A percentile compares a stretch with the other conserved stretches of the same genome.
Evolutionary conservation across 2,888 invertebrate genomes (phyloP).

Genomic region (Mythimna ferrago): DNA sequence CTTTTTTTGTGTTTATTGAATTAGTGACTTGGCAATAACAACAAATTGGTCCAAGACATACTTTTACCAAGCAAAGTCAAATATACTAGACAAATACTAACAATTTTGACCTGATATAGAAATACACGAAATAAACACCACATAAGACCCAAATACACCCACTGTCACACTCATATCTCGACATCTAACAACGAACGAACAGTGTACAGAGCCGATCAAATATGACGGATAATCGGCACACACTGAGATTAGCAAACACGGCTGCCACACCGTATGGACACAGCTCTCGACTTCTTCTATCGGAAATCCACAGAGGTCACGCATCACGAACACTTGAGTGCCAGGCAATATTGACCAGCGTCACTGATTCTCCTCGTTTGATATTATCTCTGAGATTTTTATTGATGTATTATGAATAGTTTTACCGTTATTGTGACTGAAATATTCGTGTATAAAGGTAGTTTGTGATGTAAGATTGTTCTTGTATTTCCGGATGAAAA

Average conservation of each 20-base stretch:
- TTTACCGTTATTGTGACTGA: background rate
- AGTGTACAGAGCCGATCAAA: constrained; percentile 66
- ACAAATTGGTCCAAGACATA: background rate
- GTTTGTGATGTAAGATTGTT: background rate
- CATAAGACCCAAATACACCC: background rate
- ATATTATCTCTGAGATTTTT: constrained; percentile 23
- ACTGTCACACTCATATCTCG: constrained; percentile 6
- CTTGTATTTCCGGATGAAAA: background rate
- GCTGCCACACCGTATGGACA: constrained; percentile 73
- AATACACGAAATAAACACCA: background rate
- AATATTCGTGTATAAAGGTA: background rate
- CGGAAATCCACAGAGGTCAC: constrained; percentile 74
- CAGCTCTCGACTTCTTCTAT: constrained; percentile 82
- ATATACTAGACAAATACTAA: background rate
- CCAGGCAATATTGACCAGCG: constrained; percentile 62
- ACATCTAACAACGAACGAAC: constrained; percentile 26
- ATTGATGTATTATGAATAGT: constrained; percentile 1
- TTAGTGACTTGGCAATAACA: too few species aligned
- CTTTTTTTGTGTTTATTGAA: too few species aligned
- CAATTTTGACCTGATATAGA: background rate
- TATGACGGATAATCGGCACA: constrained; percentile 73
- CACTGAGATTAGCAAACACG: constrained; percentile 74
- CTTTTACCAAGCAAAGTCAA: background rate
- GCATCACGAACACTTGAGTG: constrained; percentile 65
- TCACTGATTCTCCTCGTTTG: constrained; percentile 37